Evolutionary conservation across 2,113 vertebrate species (phyloP).

Genomic region (Leucosticte australis): DNA sequence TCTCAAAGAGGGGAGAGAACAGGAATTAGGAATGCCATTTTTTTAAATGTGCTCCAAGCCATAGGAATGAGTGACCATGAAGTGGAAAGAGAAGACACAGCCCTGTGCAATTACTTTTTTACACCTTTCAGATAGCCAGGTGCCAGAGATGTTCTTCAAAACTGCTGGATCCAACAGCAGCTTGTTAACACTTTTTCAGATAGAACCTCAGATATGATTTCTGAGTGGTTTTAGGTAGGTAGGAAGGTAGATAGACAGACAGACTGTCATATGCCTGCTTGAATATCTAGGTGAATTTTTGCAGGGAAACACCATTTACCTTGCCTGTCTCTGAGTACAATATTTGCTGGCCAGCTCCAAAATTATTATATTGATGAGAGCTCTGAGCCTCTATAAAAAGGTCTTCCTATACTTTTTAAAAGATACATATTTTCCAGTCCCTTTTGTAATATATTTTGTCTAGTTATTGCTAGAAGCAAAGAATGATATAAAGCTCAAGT

Average conservation of each 20-base stretch:
- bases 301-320: neutral
- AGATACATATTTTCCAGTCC: neutral
- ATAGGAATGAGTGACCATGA: neutral
- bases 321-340: neutral
- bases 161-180: neutral
- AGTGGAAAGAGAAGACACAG: neutral
- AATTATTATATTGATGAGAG: neutral
- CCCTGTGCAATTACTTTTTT: neutral
- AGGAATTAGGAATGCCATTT: neutral
- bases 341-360: neutral
- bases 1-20: neutral
- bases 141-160: neutral
- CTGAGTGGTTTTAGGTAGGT: neutral
- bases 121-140: accelerated
- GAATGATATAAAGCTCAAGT: neutral
- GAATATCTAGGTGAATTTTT: neutral
- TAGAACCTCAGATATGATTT: neutral
- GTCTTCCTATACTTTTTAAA: neutral
- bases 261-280: neutral
- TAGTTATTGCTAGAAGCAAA: neutral
- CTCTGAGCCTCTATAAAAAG: neutral
- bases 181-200: neutral
- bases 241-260: too few relatives aligned
- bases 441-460: neutral
- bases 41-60: neutral